Percentiles rank a stretch among this genome's conserved stretches.
phyloP scores from a whole-genome alignment of 2,113 vertebrate genomes.

The Myotis davidii region DNA sequence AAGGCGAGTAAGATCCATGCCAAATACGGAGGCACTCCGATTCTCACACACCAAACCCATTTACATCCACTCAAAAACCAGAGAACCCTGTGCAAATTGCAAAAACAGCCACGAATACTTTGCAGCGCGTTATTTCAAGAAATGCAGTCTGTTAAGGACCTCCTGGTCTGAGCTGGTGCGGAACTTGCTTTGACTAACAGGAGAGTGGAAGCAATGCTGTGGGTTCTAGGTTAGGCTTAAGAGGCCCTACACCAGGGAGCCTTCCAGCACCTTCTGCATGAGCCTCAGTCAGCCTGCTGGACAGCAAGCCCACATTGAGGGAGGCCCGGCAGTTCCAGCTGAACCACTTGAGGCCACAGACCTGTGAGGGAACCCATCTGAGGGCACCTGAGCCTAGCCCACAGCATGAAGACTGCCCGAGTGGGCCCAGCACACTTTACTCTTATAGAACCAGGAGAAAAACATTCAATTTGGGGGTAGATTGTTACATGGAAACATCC shows the following conservation, averaged over 20 bases:
- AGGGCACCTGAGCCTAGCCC: background rate
- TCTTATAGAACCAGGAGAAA: background rate
- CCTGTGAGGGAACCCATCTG: background rate
- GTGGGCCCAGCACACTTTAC: too few relatives aligned
- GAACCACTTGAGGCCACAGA: background rate
- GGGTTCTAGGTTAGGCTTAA: background rate
- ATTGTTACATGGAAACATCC: background rate
- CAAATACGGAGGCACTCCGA: too few relatives aligned
- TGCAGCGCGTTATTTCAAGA: too few relatives aligned
- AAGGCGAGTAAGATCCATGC: background rate
- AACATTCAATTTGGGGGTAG: background rate
- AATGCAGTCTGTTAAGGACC: background rate
- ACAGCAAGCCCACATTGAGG: background rate
- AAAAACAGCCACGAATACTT: background rate
- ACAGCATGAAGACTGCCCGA: background rate
- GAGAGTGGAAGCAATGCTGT: background rate
- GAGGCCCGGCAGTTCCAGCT: accelerated
- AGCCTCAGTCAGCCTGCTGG: background rate
- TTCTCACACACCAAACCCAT: background rate
- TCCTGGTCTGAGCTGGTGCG: background rate
- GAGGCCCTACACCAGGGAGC: background rate
- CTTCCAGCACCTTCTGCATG: background rate
- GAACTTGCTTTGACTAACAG: background rate
- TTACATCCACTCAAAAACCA: background rate
- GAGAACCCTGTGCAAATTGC: background rate